Conservation (phyloP, 2,113 vertebrate species). For the Neogobius melanostomus region DNA sequence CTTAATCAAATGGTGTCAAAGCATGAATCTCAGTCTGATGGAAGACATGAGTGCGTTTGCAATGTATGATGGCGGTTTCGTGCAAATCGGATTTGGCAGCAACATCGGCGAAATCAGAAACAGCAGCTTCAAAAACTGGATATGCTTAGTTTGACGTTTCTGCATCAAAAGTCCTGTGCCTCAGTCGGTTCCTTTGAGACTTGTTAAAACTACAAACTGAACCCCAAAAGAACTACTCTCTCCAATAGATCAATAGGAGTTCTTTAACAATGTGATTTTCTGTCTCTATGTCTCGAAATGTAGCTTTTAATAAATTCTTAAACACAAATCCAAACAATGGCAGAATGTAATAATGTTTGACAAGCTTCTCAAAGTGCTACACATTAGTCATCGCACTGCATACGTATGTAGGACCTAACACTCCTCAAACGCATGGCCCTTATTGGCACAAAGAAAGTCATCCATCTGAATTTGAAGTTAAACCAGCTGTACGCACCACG, state of each 20-base stretch:
- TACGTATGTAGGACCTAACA: no score
- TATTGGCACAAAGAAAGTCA: no score
- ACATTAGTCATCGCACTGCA: no score
- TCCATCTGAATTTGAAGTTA: background rate
- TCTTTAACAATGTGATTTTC: background rate
- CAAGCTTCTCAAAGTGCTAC: background rate
- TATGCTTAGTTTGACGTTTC: background rate
- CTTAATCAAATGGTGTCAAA: no score
- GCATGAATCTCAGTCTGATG: no score
- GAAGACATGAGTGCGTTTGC: no score
- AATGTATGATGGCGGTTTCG: no score
- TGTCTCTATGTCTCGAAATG: background rate
- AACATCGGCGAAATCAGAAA: background rate
- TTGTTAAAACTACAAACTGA: background rate
- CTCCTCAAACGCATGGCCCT: no score
- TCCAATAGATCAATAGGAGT: background rate
- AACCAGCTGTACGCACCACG: slow-evolving; percentile 67
- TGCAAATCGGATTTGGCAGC: no score
- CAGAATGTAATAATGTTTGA: background rate
- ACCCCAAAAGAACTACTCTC: background rate
- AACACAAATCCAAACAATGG: background rate
- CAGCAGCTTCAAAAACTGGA: background rate
- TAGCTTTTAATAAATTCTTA: background rate
- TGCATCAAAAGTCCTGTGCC: background rate
- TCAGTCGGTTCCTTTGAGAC: background rate